phyloP scores from a whole-genome alignment of 2,797 vertebrate genomes.

The Hapalemur alaotrensis region DNA sequence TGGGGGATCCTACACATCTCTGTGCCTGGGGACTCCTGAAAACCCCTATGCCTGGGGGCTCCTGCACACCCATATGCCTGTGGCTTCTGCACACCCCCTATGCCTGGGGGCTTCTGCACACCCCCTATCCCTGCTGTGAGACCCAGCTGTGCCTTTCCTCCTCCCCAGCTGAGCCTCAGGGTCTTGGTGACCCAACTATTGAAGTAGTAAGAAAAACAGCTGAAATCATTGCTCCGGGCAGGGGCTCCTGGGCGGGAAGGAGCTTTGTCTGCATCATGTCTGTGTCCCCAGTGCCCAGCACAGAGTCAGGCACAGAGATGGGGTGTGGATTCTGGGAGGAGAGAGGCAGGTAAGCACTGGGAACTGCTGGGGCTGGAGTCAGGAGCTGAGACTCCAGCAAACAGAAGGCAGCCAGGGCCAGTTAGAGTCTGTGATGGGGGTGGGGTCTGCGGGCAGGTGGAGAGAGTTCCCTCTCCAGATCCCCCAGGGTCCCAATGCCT shows the following conservation, averaged over 20 bases:
- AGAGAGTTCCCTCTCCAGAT: neutral
- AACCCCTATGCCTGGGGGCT: no score
- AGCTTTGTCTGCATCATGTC: neutral
- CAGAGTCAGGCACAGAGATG: neutral
- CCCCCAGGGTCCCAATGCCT: neutral
- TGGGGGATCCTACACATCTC: no score
- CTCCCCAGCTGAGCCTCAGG: neutral
- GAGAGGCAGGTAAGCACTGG: neutral
- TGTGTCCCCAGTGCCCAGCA: neutral
- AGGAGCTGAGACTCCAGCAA: neutral
- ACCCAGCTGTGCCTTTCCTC: neutral
- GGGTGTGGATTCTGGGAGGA: neutral
- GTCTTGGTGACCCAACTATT: neutral
- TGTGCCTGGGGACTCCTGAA: no score
- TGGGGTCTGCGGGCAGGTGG: neutral
- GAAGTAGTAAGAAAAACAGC: neutral
- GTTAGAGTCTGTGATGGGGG: neutral
- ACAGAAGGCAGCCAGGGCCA: neutral
- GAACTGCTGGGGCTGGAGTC: neutral
- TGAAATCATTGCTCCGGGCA: neutral
- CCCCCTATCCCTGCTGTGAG: neutral
- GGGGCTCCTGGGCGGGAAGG: neutral
- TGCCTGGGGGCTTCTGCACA: neutral
- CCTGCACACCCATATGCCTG: neutral
- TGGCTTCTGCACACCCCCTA: no score